Evolutionary conservation across 2,888 invertebrate genomes (phyloP).

Genomic region (Tribolium freemani): DNA sequence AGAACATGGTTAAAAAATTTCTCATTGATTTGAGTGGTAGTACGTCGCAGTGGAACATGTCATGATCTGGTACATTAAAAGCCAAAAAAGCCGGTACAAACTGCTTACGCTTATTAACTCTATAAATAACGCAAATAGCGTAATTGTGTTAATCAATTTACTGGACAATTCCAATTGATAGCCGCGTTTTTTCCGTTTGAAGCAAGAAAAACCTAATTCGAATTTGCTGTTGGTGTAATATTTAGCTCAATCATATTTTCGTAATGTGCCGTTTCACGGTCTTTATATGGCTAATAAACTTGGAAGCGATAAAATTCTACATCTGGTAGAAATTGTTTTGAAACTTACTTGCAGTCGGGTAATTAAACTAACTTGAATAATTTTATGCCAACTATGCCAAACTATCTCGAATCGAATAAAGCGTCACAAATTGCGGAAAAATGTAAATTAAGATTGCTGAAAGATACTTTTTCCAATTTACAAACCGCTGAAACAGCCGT

Average conservation of each 20-base stretch:
- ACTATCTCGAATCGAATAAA: not conserved
- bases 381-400: slow-evolving; percentile 8
- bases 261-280: not conserved
- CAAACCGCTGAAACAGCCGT: not conserved
- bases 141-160: not conserved
- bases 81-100: not conserved
- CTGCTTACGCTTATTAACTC: not conserved
- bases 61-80: not conserved
- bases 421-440: not conserved
- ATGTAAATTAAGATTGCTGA: not conserved
- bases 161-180: not conserved
- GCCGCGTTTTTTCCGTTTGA: not conserved
- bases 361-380: slow-evolving; percentile 25
- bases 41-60: not conserved
- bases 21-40: not conserved
- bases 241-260: not conserved
- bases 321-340: slow-evolving; percentile 4
- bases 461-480: slow-evolving; percentile 8
- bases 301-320: slow-evolving; percentile 6
- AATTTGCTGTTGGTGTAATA: not conserved
- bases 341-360: slow-evolving; percentile 6
- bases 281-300: slow-evolving; percentile 5
- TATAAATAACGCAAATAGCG: not conserved
- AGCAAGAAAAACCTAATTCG: not conserved
- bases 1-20: not conserved